A percentile compares a stretch with the other conserved stretches of the same genome.
phyloP scores from a whole-genome alignment of 2,113 vertebrate genomes.

The Eublepharis macularius region DNA sequence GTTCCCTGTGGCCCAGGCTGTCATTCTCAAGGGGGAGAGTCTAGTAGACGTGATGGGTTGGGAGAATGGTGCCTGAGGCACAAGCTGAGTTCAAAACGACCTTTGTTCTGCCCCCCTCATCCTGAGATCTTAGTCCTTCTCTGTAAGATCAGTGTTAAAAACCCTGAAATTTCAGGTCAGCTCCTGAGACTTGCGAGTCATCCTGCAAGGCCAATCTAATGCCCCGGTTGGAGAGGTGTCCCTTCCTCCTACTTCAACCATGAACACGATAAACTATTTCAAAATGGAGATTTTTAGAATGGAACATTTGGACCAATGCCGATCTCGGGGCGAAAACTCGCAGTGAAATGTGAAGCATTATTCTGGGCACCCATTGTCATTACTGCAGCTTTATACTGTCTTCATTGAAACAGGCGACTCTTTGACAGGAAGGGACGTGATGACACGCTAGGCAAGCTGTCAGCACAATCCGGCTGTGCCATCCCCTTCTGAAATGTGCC shows the following conservation, averaged over 20 bases:
- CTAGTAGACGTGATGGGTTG: too few species aligned
- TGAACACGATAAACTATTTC: neutral
- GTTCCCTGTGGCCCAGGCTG: too few species aligned
- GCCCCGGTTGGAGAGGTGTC: neutral
- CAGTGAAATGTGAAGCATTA: neutral
- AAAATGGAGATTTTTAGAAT: neutral
- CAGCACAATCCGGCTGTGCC: too few species aligned
- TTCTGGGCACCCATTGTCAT: neutral
- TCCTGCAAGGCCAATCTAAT: neutral
- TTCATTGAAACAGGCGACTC: neutral
- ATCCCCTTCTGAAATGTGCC: neutral
- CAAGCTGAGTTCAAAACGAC: too few species aligned
- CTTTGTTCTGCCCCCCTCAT: neutral
- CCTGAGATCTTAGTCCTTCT: too few species aligned
- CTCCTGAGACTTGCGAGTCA: neutral
- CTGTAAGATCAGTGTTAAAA: too few species aligned
- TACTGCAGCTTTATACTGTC: neutral
- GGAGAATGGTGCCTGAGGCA: neutral
- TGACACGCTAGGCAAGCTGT: neutral
- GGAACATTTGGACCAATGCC: neutral
- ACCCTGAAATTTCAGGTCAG: neutral
- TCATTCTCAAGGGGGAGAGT: too few species aligned
- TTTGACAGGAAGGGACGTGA: neutral
- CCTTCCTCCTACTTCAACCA: neutral
- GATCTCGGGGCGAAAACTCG: neutral